Percentiles rank a stretch among this genome's conserved stretches.
Conservation (phyloP, 2,113 vertebrate genomes). For the Vireo altiloquus region DNA sequence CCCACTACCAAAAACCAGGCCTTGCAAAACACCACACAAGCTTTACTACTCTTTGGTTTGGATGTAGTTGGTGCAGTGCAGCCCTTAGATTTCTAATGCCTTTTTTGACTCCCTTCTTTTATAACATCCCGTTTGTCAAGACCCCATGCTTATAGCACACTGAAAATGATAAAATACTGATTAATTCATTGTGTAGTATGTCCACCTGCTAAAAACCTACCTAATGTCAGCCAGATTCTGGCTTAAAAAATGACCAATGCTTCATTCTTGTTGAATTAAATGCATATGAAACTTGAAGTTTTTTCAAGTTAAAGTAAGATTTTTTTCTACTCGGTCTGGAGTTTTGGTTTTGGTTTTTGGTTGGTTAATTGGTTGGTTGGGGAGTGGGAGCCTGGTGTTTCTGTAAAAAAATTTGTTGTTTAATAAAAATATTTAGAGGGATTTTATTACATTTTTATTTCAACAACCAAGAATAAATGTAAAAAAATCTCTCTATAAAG, state of each 20-base stretch:
- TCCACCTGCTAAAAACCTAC: neutral
- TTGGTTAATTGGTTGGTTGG: too few relatives aligned
- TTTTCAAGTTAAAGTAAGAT: neutral
- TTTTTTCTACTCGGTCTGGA: neutral
- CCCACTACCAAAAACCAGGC: neutral
- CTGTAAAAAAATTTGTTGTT: neutral
- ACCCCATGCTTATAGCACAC: rapidly evolving
- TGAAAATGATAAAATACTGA: neutral
- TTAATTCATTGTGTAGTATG: neutral
- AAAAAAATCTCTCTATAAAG: neutral
- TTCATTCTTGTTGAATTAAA: neutral
- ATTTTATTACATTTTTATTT: neutral
- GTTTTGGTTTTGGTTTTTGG: neutral
- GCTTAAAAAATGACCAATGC: neutral
- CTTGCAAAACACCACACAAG: neutral
- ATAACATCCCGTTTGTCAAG: neutral
- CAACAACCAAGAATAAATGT: neutral
- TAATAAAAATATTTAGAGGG: neutral
- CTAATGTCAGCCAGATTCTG: neutral
- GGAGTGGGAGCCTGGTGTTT: rapidly evolving
- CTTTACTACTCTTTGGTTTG: neutral
- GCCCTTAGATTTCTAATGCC: rapidly evolving
- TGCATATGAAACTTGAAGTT: neutral
- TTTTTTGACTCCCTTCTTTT: neutral
- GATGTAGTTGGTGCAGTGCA: neutral